Percentiles rank a stretch among this genome's conserved stretches.
These are phyloP conservation scores for Euura lappo DNA, from an alignment of 1,140 invertebrate species.

Conservation along the genomic window DNA sequence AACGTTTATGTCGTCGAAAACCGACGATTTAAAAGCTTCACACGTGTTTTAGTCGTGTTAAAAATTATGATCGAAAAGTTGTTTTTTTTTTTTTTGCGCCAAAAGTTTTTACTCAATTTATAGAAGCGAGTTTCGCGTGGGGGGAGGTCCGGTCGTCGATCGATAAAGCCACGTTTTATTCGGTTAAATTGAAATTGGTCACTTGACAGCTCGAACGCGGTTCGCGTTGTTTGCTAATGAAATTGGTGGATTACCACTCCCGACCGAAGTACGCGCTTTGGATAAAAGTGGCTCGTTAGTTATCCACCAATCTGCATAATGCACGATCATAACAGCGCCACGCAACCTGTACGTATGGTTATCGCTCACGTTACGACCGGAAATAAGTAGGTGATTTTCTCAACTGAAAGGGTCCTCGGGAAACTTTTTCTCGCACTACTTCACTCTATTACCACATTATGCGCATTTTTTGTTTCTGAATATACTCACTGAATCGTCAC, in stretches of 20 bases:
- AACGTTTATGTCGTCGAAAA: too few relatives aligned
- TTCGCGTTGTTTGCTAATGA: neutral
- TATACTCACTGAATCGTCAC: too few relatives aligned
- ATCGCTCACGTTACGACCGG: neutral
- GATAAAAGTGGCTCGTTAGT: neutral
- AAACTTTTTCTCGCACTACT: neutral
- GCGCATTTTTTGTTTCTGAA: too few relatives aligned
- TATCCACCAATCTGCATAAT: neutral
- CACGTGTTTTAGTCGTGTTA: too few relatives aligned
- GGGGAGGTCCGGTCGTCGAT: too few relatives aligned
- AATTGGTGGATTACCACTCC: neutral
- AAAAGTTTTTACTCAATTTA: too few relatives aligned
- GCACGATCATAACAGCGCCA: neutral
- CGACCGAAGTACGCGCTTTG: neutral
- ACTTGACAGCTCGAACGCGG: neutral
- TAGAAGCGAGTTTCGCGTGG: too few relatives aligned
- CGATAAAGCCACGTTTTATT: neutral
- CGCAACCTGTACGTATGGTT: neutral
- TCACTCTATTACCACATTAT: too few relatives aligned
- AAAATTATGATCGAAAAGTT: too few relatives aligned
- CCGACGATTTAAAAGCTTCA: too few relatives aligned
- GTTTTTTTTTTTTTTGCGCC: too few relatives aligned
- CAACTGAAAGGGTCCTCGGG: neutral
- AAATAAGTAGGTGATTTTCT: slow-evolving; percentile 1
- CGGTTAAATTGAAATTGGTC: neutral